These are phyloP conservation scores for Amazona ochrocephala DNA, from an alignment of 2,797 vertebrate genomes.

Conservation along the genomic window DNA sequence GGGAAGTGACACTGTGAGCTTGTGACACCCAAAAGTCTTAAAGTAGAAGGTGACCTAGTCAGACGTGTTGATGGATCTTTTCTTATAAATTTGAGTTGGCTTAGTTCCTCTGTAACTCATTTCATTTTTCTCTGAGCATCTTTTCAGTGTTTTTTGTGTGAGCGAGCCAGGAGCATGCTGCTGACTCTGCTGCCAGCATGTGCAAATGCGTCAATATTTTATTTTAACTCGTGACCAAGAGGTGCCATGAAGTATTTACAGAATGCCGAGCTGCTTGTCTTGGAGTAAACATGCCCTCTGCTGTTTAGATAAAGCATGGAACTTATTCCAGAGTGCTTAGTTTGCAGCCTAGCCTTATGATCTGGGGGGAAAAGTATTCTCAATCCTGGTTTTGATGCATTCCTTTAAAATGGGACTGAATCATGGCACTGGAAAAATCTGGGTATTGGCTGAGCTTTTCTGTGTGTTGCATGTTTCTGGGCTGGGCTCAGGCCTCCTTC, in stretches of 20 bases:
- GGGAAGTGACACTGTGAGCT: background rate
- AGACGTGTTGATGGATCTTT: background rate
- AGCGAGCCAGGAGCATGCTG: background rate
- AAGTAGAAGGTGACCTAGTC: background rate
- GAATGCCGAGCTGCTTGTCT: background rate
- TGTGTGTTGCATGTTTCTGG: background rate
- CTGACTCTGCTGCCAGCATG: background rate
- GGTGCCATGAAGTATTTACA: background rate
- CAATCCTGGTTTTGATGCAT: background rate
- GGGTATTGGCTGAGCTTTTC: background rate
- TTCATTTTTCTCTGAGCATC: background rate
- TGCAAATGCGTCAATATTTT: background rate
- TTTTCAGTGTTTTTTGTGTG: background rate
- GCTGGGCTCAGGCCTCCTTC: background rate
- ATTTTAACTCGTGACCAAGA: constrained; percentile 1
- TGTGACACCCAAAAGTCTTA: background rate
- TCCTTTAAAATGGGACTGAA: background rate
- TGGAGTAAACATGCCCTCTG: constrained; percentile 68
- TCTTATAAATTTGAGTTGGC: background rate
- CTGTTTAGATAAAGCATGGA: constrained; percentile 44
- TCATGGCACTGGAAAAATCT: background rate
- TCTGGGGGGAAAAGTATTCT: background rate
- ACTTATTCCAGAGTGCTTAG: background rate
- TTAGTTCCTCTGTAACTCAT: background rate
- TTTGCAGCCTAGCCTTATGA: background rate